Conservation (phyloP, 1,140 invertebrate genomes). For the Leguminivora glycinivorella region DNA sequence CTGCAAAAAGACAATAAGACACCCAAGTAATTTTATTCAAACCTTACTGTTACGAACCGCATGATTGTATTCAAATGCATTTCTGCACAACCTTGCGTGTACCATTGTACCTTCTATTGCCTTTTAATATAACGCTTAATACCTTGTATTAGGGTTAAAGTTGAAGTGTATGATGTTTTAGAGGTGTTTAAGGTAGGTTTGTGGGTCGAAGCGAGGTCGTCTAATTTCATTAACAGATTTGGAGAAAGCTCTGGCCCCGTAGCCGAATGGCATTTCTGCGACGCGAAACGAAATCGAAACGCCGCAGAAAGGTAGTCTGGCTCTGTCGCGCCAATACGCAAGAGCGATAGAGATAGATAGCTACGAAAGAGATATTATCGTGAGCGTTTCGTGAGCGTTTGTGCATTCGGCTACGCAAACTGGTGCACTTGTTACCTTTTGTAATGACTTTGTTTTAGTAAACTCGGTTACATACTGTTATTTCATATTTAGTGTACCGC, state of each 20-base stretch:
- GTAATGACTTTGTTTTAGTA: neutral
- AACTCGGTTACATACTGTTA: neutral
- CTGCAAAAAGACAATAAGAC: neutral
- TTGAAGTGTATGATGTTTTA: neutral
- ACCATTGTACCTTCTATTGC: neutral
- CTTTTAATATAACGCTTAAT: neutral
- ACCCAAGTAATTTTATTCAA: slow-evolving; percentile 1
- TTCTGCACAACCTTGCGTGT: neutral
- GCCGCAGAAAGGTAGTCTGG: no score
- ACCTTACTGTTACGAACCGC: slow-evolving; percentile 10
- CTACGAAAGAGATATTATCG: no score
- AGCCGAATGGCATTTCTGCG: no score
- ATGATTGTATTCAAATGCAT: slow-evolving; percentile 23
- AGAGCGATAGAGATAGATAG: no score
- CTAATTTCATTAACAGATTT: slow-evolving; percentile 24
- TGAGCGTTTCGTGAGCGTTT: no score
- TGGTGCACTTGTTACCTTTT: slow-evolving; percentile 2
- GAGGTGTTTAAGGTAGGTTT: neutral
- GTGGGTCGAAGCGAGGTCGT: neutral
- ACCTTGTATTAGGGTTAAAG: neutral
- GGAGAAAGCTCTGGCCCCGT: slow-evolving; percentile 19
- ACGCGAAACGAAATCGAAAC: no score
- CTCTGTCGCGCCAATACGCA: no score
- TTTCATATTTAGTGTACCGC: no score
- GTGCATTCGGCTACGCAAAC: no score